phyloP scores from a whole-genome alignment of 2,888 invertebrate species.

The Phania funesta region DNA sequence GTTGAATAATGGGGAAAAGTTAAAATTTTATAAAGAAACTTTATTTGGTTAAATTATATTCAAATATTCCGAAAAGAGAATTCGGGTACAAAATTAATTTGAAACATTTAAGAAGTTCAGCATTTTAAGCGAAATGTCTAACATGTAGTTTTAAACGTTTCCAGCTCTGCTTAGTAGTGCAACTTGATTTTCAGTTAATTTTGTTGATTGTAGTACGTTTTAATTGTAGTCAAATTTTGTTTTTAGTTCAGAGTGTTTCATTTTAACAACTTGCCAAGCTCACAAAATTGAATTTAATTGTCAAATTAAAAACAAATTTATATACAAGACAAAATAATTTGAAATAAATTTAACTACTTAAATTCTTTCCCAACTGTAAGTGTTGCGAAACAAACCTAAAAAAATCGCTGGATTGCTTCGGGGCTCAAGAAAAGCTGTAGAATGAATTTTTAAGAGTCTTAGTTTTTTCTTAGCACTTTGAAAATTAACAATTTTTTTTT shows the following conservation, averaged over 20 bases:
- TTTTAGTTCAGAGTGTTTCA: conserved; percentile 13
- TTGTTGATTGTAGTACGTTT: not conserved
- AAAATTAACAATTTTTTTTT: too few species aligned
- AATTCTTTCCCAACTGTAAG: not conserved
- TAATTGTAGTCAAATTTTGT: conserved; percentile 6
- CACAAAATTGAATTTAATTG: conserved; percentile 19
- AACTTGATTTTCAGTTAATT: conserved; percentile 24
- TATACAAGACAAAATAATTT: not conserved
- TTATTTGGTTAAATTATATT: too few species aligned
- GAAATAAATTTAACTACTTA: not conserved
- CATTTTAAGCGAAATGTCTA: too few species aligned
- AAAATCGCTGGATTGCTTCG: too few species aligned
- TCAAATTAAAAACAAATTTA: conserved; percentile 36
- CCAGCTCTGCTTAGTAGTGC: not conserved
- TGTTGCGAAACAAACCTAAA: not conserved
- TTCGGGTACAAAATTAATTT: too few species aligned
- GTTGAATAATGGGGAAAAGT: too few species aligned
- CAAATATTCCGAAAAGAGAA: too few species aligned
- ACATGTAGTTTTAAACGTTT: not conserved
- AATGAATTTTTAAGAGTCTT: too few species aligned
- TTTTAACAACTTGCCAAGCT: conserved; percentile 25
- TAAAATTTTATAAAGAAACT: too few species aligned
- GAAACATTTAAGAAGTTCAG: too few species aligned
- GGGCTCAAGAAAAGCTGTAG: too few species aligned
- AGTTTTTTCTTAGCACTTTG: too few species aligned